Percentiles rank a stretch among this genome's conserved stretches.
Evolutionary conservation across 2,888 invertebrate genomes (phyloP).

Genomic region (Flexamia atlantica): DNA sequence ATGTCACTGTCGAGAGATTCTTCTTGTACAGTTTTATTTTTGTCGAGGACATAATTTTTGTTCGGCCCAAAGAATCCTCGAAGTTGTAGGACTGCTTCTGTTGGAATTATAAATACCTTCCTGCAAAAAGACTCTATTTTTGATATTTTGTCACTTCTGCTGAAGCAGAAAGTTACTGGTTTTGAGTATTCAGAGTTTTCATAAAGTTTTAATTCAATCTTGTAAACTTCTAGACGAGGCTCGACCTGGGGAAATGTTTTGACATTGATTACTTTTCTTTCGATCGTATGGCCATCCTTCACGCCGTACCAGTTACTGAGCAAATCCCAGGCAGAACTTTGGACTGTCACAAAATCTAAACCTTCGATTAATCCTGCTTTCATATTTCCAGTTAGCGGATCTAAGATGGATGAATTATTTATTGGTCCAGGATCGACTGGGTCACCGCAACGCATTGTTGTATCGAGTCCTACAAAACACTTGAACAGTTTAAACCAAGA

Average conservation of each 20-base stretch:
- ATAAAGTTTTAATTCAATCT: conserved; percentile 57
- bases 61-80: not conserved
- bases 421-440: conserved; percentile 74
- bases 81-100: not conserved
- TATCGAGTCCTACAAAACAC: conserved; percentile 62
- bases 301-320: conserved; percentile 73
- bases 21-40: conserved; percentile 4
- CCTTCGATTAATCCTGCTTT: conserved; percentile 75
- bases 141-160: not conserved
- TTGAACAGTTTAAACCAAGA: conserved; percentile 64
- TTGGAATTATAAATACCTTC: not conserved
- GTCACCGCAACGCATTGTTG: not conserved
- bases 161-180: not conserved
- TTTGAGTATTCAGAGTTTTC: conserved; percentile 51
- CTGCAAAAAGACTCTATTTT: not conserved
- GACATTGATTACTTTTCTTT: conserved; percentile 70
- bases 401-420: conserved; percentile 73
- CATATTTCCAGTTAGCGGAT: conserved; percentile 70
- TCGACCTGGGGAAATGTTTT: conserved; percentile 16
- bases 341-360: conserved; percentile 75
- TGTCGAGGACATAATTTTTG: not conserved
- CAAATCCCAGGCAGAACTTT: conserved; percentile 75
- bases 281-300: conserved; percentile 73
- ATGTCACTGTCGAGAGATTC: conserved; percentile 1
- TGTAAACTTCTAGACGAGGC: conserved; percentile 62